Conservation (phyloP, 2,888 invertebrate genomes). For the Lepidochrysops patricia region DNA sequence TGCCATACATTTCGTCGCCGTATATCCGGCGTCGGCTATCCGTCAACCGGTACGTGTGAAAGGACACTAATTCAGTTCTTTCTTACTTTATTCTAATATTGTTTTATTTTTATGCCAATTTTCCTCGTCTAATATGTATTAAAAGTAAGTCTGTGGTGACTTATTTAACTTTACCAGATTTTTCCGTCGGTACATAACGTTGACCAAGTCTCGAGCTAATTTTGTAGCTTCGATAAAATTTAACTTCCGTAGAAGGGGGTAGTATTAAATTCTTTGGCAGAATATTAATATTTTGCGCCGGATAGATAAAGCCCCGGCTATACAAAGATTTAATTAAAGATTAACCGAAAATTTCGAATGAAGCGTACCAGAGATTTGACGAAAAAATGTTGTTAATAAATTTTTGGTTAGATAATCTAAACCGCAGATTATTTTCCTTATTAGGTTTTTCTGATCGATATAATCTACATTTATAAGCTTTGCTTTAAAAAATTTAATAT, state of each 20-base stretch:
- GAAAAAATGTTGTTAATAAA: neutral
- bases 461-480: neutral
- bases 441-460: no score
- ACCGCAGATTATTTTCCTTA: neutral
- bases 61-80: no score
- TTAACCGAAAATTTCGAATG: constrained; percentile 6
- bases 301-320: neutral
- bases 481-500: no score
- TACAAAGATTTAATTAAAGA: constrained; percentile 2
- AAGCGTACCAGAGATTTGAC: neutral
- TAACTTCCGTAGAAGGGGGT: neutral
- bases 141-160: no score
- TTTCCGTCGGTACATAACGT: neutral
- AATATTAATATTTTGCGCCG: neutral
- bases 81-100: no score
- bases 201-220: neutral
- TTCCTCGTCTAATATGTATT: no score
- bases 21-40: no score
- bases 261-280: constrained; percentile 4
- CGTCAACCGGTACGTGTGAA: no score
- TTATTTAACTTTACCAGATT: no score
- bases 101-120: no score
- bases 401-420: neutral
- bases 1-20: no score
- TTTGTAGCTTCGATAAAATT: neutral